These are phyloP conservation scores for Ceramica pisi DNA, from an alignment of 2,888 invertebrate genomes.

Conservation along the genomic window DNA sequence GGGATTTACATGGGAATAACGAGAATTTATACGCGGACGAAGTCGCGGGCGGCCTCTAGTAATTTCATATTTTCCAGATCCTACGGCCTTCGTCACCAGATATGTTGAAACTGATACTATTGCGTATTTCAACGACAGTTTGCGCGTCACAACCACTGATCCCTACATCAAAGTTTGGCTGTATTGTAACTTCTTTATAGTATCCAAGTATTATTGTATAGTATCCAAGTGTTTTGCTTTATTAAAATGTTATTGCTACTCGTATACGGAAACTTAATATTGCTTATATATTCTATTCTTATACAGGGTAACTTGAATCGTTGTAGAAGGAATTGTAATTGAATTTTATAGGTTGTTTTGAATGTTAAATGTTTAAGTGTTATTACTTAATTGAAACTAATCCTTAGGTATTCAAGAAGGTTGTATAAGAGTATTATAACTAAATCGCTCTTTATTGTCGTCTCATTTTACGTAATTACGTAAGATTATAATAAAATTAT, in stretches of 20 bases:
- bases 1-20: too few species aligned
- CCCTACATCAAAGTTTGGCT: constrained; percentile 12
- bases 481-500: constrained; percentile 8
- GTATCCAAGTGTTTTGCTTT: constrained; percentile 26
- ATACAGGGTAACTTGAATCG: constrained; percentile 42
- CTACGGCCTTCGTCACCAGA: constrained; percentile 13
- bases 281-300: constrained; percentile 46
- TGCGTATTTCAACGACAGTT: constrained; percentile 15
- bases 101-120: constrained; percentile 14
- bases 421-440: constrained; percentile 1
- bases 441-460: neutral
- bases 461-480: constrained; percentile 8
- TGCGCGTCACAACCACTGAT: constrained; percentile 1
- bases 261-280: constrained; percentile 40
- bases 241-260: constrained; percentile 36
- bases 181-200: constrained; percentile 18
- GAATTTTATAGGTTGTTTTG: constrained; percentile 27
- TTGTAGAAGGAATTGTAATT: constrained; percentile 17
- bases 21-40: too few species aligned
- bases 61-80: constrained; percentile 22
- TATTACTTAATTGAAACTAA: constrained; percentile 27
- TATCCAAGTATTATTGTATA: constrained; percentile 33
- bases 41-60: too few species aligned
- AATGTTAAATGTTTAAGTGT: constrained; percentile 18
- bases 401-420: constrained; percentile 15